These are phyloP conservation scores for Odontocolon sp. DNA, from an alignment of 2,888 invertebrate genomes.

Conservation along the genomic window DNA sequence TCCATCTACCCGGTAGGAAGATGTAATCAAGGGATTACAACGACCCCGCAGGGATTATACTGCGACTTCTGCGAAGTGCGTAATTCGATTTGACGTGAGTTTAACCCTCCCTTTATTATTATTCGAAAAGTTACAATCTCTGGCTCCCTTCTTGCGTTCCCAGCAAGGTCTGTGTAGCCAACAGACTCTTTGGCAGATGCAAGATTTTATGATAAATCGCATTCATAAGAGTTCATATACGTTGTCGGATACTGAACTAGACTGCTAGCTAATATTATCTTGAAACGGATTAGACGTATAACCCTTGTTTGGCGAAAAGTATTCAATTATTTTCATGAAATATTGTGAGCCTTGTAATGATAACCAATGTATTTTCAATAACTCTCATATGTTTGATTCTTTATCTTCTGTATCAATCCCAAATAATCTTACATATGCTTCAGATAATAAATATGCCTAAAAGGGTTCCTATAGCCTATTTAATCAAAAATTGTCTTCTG, in stretches of 20 bases:
- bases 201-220: slow-evolving; percentile 69
- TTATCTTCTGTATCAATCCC: too few species aligned
- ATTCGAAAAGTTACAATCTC: slow-evolving; percentile 57
- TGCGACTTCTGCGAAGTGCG: slow-evolving; percentile 41
- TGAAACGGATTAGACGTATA: not conserved
- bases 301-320: too few species aligned
- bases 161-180: slow-evolving; percentile 60
- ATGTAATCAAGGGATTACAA: slow-evolving; percentile 53
- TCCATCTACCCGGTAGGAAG: slow-evolving; percentile 11
- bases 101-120: slow-evolving; percentile 64
- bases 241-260: slow-evolving; percentile 4
- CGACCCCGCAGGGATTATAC: slow-evolving; percentile 1
- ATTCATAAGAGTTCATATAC: slow-evolving; percentile 30
- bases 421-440: too few species aligned
- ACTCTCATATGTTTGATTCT: too few species aligned
- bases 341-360: too few species aligned
- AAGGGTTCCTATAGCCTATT: too few species aligned
- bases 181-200: slow-evolving; percentile 70
- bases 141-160: slow-evolving; percentile 25
- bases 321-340: too few species aligned
- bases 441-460: too few species aligned
- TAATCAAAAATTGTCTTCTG: too few species aligned
- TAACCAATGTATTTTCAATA: too few species aligned
- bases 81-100: slow-evolving; percentile 73
- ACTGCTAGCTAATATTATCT: not conserved